These are phyloP conservation scores for Sweltsa coloradensis DNA, from an alignment of 1,140 invertebrate species.

Conservation along the genomic window DNA sequence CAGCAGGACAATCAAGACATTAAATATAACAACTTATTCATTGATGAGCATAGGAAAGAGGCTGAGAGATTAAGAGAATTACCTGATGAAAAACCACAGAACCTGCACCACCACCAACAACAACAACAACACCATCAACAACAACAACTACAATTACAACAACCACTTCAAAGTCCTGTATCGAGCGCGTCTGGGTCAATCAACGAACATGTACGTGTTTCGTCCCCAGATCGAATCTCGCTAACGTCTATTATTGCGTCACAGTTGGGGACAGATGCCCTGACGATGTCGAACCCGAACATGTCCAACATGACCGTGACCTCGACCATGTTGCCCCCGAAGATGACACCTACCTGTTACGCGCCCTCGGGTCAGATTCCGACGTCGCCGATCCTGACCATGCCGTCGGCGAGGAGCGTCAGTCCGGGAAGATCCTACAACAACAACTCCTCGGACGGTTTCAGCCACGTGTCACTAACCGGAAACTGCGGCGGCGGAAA, in stretches of 20 bases:
- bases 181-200: conserved; percentile 34
- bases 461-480: conserved; percentile 27
- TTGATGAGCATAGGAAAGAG: conserved; percentile 15
- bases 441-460: conserved; percentile 23
- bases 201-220: conserved; percentile 21
- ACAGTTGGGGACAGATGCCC: conserved; percentile 42
- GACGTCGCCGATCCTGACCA: conserved; percentile 25
- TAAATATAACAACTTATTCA: conserved; percentile 34
- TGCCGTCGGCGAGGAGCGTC: conserved; percentile 46
- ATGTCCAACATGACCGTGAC: conserved; percentile 31
- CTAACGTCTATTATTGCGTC: conserved; percentile 52
- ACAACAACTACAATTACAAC: conserved; percentile 5
- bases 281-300: conserved; percentile 37
- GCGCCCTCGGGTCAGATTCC: conserved; percentile 29
- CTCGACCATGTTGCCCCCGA: conserved; percentile 55
- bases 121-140: neutral
- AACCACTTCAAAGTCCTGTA: conserved; percentile 42
- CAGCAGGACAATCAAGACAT: conserved; percentile 34
- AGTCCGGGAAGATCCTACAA: conserved; percentile 43
- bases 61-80: no score
- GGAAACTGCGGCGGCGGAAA: conserved; percentile 44
- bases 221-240: conserved; percentile 47
- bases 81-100: neutral
- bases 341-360: conserved; percentile 47
- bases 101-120: neutral